phyloP scores from a whole-genome alignment of 1,140 invertebrate genomes.

The Drosophila ironensis region DNA sequence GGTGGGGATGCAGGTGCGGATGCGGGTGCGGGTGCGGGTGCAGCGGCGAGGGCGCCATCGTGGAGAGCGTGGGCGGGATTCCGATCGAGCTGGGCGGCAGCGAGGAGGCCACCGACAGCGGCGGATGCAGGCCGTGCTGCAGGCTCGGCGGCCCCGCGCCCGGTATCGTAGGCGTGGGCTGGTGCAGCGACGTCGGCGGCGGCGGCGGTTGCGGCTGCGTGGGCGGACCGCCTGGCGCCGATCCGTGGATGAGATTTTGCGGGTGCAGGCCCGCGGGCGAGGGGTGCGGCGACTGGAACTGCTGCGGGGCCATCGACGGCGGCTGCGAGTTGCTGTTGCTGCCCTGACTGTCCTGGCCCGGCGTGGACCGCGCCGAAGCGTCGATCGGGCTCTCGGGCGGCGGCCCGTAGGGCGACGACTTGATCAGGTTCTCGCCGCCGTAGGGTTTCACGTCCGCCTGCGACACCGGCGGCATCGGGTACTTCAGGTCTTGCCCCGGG shows the following conservation, averaged over 20 bases:
- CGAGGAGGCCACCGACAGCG: constrained; percentile 59
- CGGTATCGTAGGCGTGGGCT: constrained; percentile 28
- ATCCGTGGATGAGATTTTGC: constrained; percentile 84
- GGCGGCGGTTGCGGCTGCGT: constrained; percentile 30
- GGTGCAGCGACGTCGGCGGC: constrained; percentile 59
- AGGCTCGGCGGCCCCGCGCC: constrained; percentile 35
- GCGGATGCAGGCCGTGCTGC: constrained; percentile 63
- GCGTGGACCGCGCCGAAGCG: constrained; percentile 75
- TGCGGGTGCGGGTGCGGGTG: constrained; percentile 73
- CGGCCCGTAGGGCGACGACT: constrained; percentile 68
- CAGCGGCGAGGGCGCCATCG: constrained; percentile 66
- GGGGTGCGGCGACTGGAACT: constrained; percentile 79
- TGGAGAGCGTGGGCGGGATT: constrained; percentile 64
- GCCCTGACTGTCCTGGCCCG: constrained; percentile 80
- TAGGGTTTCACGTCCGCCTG: constrained; percentile 53
- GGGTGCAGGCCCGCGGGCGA: constrained; percentile 83
- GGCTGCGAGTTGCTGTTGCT: constrained; percentile 81
- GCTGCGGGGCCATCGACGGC: constrained; percentile 70
- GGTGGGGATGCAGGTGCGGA: constrained; percentile 61
- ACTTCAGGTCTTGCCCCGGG: constrained; percentile 77
- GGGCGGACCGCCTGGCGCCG: constrained; percentile 26
- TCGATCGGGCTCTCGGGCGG: constrained; percentile 79
- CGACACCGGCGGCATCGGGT: constrained; percentile 70
- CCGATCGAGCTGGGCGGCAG: constrained; percentile 53
- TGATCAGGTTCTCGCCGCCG: constrained; percentile 80